Evolutionary conservation across 2,113 vertebrate genomes (phyloP).

Genomic region (Psettodes erumei): DNA sequence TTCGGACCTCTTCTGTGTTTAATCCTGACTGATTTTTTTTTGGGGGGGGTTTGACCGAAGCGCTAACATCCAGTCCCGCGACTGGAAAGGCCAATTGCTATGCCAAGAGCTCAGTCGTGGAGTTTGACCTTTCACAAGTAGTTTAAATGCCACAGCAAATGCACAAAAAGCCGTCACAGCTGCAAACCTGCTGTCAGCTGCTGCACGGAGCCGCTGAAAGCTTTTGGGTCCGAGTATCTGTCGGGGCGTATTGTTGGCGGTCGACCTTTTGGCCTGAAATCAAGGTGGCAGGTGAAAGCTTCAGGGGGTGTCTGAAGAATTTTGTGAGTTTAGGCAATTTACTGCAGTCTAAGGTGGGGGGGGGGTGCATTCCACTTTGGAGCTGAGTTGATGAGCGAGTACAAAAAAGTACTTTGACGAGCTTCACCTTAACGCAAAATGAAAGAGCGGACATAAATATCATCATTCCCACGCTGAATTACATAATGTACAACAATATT

Average conservation of each 20-base stretch:
- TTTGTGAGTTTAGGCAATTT: constrained; percentile 26
- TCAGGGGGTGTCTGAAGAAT: constrained; percentile 19
- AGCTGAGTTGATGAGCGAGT: constrained; percentile 38
- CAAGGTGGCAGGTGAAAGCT: constrained; percentile 28
- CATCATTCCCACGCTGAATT: constrained; percentile 64
- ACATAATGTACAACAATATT: constrained; percentile 65
- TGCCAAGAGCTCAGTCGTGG: constrained; percentile 20
- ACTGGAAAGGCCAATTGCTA: constrained; percentile 35
- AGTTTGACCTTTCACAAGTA: constrained; percentile 64
- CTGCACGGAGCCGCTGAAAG: constrained; percentile 7
- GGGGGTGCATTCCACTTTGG: constrained; percentile 21
- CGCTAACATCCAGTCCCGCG: neutral
- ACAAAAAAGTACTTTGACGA: constrained; percentile 56
- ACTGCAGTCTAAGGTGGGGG: constrained; percentile 15
- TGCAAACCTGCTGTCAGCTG: constrained; percentile 38
- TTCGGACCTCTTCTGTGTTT: neutral
- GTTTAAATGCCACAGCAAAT: constrained; percentile 63
- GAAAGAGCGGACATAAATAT: constrained; percentile 63
- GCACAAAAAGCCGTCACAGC: constrained; percentile 39
- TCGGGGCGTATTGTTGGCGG: constrained; percentile 15
- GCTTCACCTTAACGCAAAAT: constrained; percentile 47
- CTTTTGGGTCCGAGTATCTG: constrained; percentile 37
- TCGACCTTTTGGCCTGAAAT: constrained; percentile 48
- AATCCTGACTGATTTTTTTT: neutral
- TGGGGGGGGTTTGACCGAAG: constrained; percentile 2